Conservation (phyloP, 2,888 invertebrate species). For the Junonia oenone region DNA sequence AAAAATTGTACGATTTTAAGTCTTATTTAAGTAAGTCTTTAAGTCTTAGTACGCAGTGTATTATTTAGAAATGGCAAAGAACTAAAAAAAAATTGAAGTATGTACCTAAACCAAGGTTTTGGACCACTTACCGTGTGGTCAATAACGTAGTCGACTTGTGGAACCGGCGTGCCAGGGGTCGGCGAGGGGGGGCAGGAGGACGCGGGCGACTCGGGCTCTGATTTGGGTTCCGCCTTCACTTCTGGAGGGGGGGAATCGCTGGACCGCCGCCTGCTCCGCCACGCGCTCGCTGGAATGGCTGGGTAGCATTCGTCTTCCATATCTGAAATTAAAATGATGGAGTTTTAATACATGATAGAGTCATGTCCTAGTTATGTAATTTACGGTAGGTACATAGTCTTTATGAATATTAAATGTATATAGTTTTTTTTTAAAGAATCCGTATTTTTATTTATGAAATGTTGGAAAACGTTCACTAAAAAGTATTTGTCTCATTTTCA, state of each 20-base stretch:
- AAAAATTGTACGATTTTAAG: too few species aligned
- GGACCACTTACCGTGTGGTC: conserved; percentile 81
- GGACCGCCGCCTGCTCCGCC: conserved; percentile 61
- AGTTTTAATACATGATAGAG: neutral
- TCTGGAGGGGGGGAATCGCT: conserved; percentile 56
- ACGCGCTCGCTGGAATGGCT: conserved; percentile 84
- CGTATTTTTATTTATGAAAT: neutral
- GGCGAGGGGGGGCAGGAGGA: conserved; percentile 87
- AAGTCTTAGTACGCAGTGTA: too few species aligned
- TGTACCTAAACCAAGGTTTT: too few species aligned
- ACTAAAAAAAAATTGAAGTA: too few species aligned
- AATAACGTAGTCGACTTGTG: conserved; percentile 81
- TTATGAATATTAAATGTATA: too few species aligned
- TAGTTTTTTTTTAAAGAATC: too few species aligned
- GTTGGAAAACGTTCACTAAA: neutral
- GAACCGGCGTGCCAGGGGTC: conserved; percentile 77
- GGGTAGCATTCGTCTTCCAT: conserved; percentile 95
- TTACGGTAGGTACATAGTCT: neutral
- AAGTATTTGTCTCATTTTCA: neutral
- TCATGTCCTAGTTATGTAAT: neutral
- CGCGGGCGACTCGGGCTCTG: conserved; percentile 85
- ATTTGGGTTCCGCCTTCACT: conserved; percentile 89
- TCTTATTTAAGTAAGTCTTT: too few species aligned
- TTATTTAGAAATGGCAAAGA: too few species aligned
- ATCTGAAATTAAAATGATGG: conserved; percentile 75